Conservation (phyloP, 1,140 invertebrate genomes). For the Nylanderia fulva region DNA sequence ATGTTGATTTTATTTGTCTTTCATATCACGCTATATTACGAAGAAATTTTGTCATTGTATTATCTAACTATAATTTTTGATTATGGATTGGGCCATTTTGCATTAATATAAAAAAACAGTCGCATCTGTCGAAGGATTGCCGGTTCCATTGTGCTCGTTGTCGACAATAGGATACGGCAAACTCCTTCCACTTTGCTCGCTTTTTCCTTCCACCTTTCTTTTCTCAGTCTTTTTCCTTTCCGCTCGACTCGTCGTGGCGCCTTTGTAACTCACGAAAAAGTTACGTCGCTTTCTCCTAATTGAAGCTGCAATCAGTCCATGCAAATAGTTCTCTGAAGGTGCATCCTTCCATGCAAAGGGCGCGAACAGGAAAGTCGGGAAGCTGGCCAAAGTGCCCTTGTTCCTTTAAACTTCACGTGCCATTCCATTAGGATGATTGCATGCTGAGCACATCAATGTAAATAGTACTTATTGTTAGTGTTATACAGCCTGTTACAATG, state of each 20-base stretch:
- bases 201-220: constrained; percentile 20
- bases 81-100: constrained; percentile 41
- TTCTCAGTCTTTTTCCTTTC: constrained; percentile 33
- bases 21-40: background rate
- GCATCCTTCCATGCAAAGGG: constrained; percentile 56
- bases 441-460: constrained; percentile 49
- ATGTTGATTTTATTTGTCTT: background rate
- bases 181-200: constrained; percentile 53
- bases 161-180: constrained; percentile 62
- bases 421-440: constrained; percentile 60
- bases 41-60: background rate
- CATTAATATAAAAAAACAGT: constrained; percentile 50
- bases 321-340: constrained; percentile 54
- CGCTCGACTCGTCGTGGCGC: constrained; percentile 21
- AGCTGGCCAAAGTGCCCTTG: constrained; percentile 51
- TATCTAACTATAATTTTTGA: constrained; percentile 22
- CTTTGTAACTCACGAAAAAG: constrained; percentile 58
- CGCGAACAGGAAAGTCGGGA: constrained; percentile 59
- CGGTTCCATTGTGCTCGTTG: constrained; percentile 52
- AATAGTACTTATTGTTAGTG: constrained; percentile 37
- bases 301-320: constrained; percentile 62
- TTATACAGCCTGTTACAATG: constrained; percentile 31
- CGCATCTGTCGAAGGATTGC: constrained; percentile 34
- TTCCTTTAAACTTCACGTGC: constrained; percentile 57
- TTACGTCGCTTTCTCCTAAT: constrained; percentile 58